Evolutionary conservation across 2,797 vertebrate genomes (phyloP).

Genomic region (Mus minutoides): DNA sequence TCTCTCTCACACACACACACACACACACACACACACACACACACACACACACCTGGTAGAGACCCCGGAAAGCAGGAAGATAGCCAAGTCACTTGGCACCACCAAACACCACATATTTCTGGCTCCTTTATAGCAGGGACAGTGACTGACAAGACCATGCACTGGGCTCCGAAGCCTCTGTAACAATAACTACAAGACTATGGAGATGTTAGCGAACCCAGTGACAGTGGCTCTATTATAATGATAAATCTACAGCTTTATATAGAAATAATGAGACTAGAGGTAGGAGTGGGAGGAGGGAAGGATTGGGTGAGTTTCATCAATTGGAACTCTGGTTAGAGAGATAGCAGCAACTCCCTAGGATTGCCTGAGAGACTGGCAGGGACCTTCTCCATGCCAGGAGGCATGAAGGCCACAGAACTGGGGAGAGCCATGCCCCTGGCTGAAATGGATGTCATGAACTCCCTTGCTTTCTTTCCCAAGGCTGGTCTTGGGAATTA

Average conservation of each 20-base stretch:
- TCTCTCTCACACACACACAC: not conserved
- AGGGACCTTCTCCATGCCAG: not conserved
- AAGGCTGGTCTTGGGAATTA: not conserved
- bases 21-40: not conserved
- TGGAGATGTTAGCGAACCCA: slow-evolving; percentile 82
- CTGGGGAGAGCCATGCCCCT: not conserved
- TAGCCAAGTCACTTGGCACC: not conserved
- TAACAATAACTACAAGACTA: slow-evolving; percentile 88
- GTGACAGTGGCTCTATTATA: slow-evolving; percentile 74
- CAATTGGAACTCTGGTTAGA: not conserved
- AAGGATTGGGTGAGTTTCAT: slow-evolving; percentile 25
- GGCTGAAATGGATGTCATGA: not conserved
- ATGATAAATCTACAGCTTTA: slow-evolving; percentile 82
- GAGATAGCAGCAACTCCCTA: not conserved
- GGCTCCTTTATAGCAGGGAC: slow-evolving; percentile 80
- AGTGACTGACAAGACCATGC: slow-evolving; percentile 55
- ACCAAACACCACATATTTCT: slow-evolving; percentile 80
- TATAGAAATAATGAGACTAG: slow-evolving; percentile 79
- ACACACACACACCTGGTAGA: not conserved
- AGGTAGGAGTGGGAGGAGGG: not conserved
- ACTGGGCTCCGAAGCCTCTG: slow-evolving; percentile 81
- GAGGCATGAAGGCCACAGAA: not conserved
- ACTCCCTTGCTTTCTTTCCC: not conserved
- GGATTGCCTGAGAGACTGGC: not conserved
- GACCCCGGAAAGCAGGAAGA: slow-evolving; percentile 21